phyloP scores from a whole-genome alignment of 2,113 vertebrate species.

The Hippoglossus stenolepis region DNA sequence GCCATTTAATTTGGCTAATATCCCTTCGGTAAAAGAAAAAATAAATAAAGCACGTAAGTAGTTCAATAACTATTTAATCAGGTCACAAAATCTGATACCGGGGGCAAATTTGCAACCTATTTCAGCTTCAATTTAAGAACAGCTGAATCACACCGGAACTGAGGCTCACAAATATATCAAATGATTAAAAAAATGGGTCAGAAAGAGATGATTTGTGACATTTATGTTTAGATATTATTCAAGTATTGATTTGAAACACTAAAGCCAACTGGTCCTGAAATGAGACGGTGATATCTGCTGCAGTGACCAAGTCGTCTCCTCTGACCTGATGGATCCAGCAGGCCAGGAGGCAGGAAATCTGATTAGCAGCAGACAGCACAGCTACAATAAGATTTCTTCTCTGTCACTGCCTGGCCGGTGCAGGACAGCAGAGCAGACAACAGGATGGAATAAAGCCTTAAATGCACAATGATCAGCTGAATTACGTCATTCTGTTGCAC shows the following conservation, averaged over 20 bases:
- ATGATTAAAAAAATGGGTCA: conserved; percentile 1
- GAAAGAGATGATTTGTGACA: background rate
- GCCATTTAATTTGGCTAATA: conserved; percentile 45
- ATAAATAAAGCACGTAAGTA: conserved; percentile 19
- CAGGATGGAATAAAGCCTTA: conserved; percentile 37
- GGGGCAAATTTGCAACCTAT: conserved; percentile 53
- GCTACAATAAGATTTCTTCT: conserved; percentile 65
- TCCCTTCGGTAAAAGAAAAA: conserved; percentile 33
- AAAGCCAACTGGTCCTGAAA: background rate
- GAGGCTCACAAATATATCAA: conserved; percentile 27
- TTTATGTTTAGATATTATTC: background rate
- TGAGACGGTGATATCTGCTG: conserved; percentile 1
- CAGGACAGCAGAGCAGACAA: conserved; percentile 34
- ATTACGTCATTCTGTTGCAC: conserved; percentile 47
- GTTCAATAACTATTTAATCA: conserved; percentile 54
- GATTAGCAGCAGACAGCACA: conserved; percentile 64
- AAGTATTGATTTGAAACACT: background rate
- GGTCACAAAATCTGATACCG: conserved; percentile 48
- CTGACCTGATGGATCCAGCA: conserved; percentile 44
- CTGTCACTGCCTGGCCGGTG: conserved; percentile 51
- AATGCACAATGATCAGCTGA: conserved; percentile 47
- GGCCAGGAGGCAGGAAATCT: conserved; percentile 67
- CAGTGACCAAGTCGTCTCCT: conserved; percentile 20
- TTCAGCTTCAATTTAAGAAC: conserved; percentile 44
- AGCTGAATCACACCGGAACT: conserved; percentile 23